Evolutionary conservation across 2,888 invertebrate genomes (phyloP), one percentile per base, ranked within the genome.

Genomic region (Stenotaenia linearis): DNA sequence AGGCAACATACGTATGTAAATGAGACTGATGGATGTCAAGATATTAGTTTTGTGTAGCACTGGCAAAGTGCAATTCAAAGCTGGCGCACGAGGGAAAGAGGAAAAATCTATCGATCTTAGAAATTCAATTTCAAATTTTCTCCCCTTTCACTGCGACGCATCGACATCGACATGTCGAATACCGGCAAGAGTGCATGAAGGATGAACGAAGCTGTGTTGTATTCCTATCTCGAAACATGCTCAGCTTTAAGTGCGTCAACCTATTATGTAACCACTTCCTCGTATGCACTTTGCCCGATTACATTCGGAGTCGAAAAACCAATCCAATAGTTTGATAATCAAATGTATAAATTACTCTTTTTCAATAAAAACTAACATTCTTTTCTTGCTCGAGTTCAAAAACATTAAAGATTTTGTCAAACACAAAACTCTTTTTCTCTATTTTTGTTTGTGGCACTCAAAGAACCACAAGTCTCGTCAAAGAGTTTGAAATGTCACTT

Each of bases 101-200:
- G 18, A 45, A 45, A 45, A 45, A 45, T 28, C 69, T 28, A 69
- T 69, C 69, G 69, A 69, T 69, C 25, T 69, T 25, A 69, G n/a
- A 69, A 69, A 69, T 69, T 69, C 69, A 69, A 69, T 69, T 69
- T 69, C 69, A 69, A 69, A 69, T 69, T 69, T 69, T 69, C 69
- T 69, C 25, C 15, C 28, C 69, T 69, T 28, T 69, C 69, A 69
- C 25, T 69, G 15, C 25, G 56, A 56, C 23, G 21, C 56, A 56
- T 7, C 18, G 56, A 56, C 56, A 56, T 56, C 56, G 23, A 25
- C 69, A 25, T 69, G 69, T 69, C 69, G 69, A 69, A 69, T 69
- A 69, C 25, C 69, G 23, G 9, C 6, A 28, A 1, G 61, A 28
- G 61, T 61, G 61, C 69, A 69, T 69, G 69, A 28, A 69, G 28